Percentiles rank a stretch among this genome's conserved stretches.
phyloP scores from a whole-genome alignment of 2,888 invertebrate genomes.

The Gibbula magus region DNA sequence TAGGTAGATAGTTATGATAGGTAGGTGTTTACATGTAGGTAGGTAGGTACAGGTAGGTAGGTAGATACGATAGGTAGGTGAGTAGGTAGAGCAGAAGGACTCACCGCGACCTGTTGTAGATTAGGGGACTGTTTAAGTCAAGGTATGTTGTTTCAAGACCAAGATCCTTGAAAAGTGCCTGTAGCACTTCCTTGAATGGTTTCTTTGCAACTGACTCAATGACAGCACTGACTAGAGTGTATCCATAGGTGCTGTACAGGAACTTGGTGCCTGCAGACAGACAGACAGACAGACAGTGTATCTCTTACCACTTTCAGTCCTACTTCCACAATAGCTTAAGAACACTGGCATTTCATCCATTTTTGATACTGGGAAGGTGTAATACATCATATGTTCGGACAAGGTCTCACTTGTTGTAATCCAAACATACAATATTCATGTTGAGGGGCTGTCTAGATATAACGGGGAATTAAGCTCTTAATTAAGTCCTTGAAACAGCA shows the following conservation, averaged over 20 bases:
- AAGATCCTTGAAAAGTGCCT: slow-evolving; percentile 75
- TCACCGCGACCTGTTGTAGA: slow-evolving; percentile 78
- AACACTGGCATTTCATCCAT: too few relatives aligned
- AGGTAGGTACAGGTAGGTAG: not conserved
- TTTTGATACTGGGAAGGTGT: too few relatives aligned
- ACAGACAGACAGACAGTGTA: too few relatives aligned
- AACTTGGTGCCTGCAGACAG: slow-evolving; percentile 71
- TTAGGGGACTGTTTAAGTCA: slow-evolving; percentile 77
- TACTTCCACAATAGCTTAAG: too few relatives aligned
- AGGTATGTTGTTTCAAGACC: slow-evolving; percentile 78
- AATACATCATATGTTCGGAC: too few relatives aligned
- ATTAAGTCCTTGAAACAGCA: too few relatives aligned
- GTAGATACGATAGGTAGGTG: not conserved
- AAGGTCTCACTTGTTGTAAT: too few relatives aligned
- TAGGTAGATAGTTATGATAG: not conserved
- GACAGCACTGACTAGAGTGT: slow-evolving; percentile 79
- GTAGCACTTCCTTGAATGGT: slow-evolving; percentile 64
- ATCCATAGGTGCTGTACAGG: slow-evolving; percentile 79
- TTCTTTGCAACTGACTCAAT: slow-evolving; percentile 76
- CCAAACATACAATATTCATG: too few relatives aligned
- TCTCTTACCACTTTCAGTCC: too few relatives aligned
- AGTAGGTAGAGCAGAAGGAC: not conserved
- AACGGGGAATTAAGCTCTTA: too few relatives aligned
- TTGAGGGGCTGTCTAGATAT: too few relatives aligned
- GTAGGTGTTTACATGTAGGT: not conserved